phyloP scores from a whole-genome alignment of 2,797 vertebrate genomes.

The Artibeus jamaicensis region DNA sequence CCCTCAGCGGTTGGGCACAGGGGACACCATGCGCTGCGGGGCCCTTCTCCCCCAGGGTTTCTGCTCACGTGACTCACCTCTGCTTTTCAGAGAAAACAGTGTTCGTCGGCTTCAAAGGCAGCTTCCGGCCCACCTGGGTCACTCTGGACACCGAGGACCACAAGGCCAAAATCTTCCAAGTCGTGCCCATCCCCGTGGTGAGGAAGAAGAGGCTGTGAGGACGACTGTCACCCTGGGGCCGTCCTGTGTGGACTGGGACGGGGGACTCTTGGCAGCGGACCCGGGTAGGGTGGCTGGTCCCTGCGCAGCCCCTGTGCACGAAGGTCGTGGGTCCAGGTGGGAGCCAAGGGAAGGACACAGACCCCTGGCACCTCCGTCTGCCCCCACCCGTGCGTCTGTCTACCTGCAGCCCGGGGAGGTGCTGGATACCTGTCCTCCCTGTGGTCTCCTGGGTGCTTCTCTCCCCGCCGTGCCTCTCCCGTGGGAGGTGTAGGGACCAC shows the following conservation, averaged over 20 bases:
- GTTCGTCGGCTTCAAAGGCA: constrained; percentile 94
- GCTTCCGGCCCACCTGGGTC: constrained; percentile 92
- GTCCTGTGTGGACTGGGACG: constrained; percentile 58
- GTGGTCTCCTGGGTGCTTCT: neutral
- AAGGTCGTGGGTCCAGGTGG: neutral
- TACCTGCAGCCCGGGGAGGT: neutral
- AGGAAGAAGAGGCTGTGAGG: constrained; percentile 91
- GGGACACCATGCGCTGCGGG: rapidly evolving
- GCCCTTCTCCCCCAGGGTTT: rapidly evolving
- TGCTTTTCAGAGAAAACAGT: constrained; percentile 90
- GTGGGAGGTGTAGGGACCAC: neutral
- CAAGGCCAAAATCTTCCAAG: constrained; percentile 92
- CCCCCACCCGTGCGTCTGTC: neutral
- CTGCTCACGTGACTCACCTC: rapidly evolving
- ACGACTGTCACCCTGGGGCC: neutral
- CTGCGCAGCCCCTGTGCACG: neutral
- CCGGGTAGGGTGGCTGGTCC: constrained; percentile 1
- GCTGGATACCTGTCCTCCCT: neutral
- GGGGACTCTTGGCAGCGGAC: constrained; percentile 64
- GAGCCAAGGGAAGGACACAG: neutral
- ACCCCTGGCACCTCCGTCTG: neutral
- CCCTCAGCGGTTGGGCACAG: no score
- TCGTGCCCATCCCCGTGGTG: constrained; percentile 92
- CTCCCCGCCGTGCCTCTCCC: neutral
- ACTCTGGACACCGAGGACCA: constrained; percentile 86